Conservation (phyloP, 2,113 vertebrate genomes). For the Labrus mixtus region DNA sequence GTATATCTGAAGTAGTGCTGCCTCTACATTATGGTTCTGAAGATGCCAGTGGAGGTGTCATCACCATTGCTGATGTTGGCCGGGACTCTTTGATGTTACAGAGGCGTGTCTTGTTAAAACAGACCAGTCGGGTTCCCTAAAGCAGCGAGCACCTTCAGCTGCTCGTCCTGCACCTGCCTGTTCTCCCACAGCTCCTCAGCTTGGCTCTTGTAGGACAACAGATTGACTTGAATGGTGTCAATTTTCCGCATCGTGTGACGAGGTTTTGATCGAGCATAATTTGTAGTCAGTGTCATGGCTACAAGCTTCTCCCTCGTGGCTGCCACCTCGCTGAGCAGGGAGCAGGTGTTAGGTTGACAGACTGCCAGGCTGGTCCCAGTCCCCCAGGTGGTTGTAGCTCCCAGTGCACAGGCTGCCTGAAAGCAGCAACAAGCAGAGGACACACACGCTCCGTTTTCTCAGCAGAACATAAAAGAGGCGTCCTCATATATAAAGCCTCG, state of each 20-base stretch:
- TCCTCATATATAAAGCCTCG: neutral
- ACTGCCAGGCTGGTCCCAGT: conserved; percentile 22
- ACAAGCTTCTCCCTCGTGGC: conserved; percentile 33
- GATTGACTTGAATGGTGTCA: neutral
- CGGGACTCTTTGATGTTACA: conserved; percentile 12
- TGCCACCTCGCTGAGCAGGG: conserved; percentile 42
- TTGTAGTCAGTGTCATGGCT: conserved; percentile 8
- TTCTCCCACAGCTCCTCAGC: neutral
- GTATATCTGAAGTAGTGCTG: conserved; percentile 10
- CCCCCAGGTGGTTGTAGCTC: conserved; percentile 30
- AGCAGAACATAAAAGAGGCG: neutral
- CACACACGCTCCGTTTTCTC: neutral
- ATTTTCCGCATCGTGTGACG: neutral
- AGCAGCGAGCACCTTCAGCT: conserved; percentile 9
- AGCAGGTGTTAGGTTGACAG: conserved; percentile 62
- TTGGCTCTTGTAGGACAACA: neutral
- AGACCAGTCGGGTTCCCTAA: neutral
- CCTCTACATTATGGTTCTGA: neutral
- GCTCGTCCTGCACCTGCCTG: neutral
- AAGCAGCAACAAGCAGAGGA: conserved; percentile 28
- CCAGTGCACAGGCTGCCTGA: conserved; percentile 22
- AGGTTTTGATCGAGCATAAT: conserved; percentile 1
- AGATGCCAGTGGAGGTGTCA: conserved; percentile 26
- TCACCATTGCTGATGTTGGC: conserved; percentile 12
- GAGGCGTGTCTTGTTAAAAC: neutral